phyloP scores from a whole-genome alignment of 1,140 invertebrate species.

The Pristionchus pacificus region DNA sequence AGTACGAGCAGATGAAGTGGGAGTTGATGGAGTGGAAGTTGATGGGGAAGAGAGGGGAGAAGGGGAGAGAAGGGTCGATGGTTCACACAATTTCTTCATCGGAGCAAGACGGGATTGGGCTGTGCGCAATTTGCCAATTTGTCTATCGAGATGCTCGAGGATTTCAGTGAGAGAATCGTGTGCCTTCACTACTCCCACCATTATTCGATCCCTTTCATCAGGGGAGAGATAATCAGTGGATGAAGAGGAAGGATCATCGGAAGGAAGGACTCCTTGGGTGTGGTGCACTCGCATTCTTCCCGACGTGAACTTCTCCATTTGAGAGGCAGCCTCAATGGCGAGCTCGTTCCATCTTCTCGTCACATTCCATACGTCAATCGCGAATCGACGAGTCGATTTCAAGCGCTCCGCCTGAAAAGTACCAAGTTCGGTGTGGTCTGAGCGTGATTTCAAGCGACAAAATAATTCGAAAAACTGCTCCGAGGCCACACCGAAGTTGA shows the following conservation, averaged over 20 bases:
- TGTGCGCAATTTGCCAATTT: slow-evolving; percentile 7
- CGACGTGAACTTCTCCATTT: background rate
- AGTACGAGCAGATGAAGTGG: background rate
- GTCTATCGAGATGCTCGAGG: slow-evolving; percentile 5
- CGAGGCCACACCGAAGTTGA: background rate
- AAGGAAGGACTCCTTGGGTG: background rate
- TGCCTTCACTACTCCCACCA: background rate
- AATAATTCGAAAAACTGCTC: background rate
- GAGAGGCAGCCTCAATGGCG: slow-evolving; percentile 1
- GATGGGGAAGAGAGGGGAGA: background rate
- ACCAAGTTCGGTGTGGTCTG: too few species aligned
- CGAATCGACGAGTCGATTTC: slow-evolving; percentile 19
- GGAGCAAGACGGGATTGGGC: slow-evolving; percentile 11
- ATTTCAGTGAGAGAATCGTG: background rate
- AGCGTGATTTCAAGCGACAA: too few species aligned
- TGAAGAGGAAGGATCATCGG: slow-evolving; percentile 4
- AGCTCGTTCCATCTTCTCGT: slow-evolving; percentile 18
- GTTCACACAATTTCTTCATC: slow-evolving; percentile 7
- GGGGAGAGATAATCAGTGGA: background rate
- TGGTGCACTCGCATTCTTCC: background rate
- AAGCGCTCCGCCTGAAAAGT: slow-evolving; percentile 15
- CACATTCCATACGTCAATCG: slow-evolving; percentile 27
- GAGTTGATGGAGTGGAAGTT: background rate
- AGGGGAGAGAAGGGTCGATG: background rate
- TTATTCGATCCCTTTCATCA: slow-evolving; percentile 3